Evolutionary conservation across 2,113 vertebrate genomes (phyloP).

Genomic region (Varanus salvator): DNA sequence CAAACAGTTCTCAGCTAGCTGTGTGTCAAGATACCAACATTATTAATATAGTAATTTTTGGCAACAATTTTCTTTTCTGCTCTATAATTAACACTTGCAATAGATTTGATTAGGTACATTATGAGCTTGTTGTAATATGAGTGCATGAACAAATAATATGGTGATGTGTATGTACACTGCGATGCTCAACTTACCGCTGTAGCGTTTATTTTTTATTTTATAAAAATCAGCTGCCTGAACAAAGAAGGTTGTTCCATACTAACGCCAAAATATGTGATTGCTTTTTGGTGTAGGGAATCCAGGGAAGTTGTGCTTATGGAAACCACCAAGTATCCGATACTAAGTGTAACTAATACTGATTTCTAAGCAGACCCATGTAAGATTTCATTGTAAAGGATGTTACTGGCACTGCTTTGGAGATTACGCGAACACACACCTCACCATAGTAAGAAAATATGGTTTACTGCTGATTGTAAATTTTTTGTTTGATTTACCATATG

Average conservation of each 20-base stretch:
- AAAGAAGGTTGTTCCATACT: slow-evolving; percentile 42
- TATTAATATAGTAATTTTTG: slow-evolving; percentile 38
- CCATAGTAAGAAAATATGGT: neutral
- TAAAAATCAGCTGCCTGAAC: slow-evolving; percentile 34
- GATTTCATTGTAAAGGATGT: neutral
- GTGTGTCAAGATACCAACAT: slow-evolving; percentile 46
- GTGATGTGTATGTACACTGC: neutral
- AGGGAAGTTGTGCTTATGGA: slow-evolving; percentile 31
- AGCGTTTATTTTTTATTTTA: slow-evolving; percentile 24
- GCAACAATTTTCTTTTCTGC: slow-evolving; percentile 38
- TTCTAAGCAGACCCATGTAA: neutral
- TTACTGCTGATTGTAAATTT: neutral
- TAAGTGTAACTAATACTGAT: neutral
- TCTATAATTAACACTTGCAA: slow-evolving; percentile 43
- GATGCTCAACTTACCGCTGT: slow-evolving; percentile 38
- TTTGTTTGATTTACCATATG: neutral
- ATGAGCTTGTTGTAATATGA: slow-evolving; percentile 18
- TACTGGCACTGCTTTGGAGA: neutral
- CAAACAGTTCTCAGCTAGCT: slow-evolving; percentile 47
- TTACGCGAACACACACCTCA: neutral
- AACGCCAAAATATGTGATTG: slow-evolving; percentile 49
- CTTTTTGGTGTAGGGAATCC: slow-evolving; percentile 12
- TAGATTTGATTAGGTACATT: slow-evolving; percentile 52
- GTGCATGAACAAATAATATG: slow-evolving; percentile 22
- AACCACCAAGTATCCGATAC: slow-evolving; percentile 11